Base-by-base conservation (phyloP, 2,113 vertebrate genomes). In the Petrocephalus zakoni region DNA sequence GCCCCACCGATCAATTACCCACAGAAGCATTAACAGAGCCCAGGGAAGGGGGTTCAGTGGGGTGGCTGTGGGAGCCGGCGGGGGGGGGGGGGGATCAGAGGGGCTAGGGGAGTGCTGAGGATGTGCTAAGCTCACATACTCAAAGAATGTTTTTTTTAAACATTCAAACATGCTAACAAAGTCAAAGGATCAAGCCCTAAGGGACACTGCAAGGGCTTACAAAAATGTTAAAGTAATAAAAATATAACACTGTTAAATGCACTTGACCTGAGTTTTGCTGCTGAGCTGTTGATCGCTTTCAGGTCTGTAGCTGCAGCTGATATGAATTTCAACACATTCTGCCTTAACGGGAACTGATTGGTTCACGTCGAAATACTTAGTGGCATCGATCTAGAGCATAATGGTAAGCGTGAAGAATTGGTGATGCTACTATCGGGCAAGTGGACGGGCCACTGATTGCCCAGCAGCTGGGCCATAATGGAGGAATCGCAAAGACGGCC, bases 1-100 rank as follows among this genome's bases (percentile, higher is more conserved):
- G 92, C 91, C 87, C 93, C 90, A 89, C 92, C 91, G 94, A 95
- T 94, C 94, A 94, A 95, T 95, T 94, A 94, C 91, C 94, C 93
- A 94, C 94, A 95, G 95, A 95, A 93, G 95, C 94, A 94, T 94
- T 95, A 93, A 92, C 88, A 92, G 92, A 86, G 91, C 93, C 92
- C 90, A 52, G 89, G 93, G 93, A 92, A 91, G 92, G 92, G 89
- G 91, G 91, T 91, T 88, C 87, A 90, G 86, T 46, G 42, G 83
- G 22, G 49, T 10, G 42, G 21, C 46, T 84, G 82, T 34, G n/a
- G 47, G 89, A 89, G 88, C 9, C n/a, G n/a, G n/a, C n/a, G n/a
- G n/a, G n/a, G n/a, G n/a, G 29, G 42, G 83, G 15, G 34, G 56
- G 11, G 17, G 61, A 9, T 22, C 37, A 19, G 25, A 49, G 21